Evolutionary conservation across 2,113 vertebrate species (phyloP).

Genomic region (Austrofundulus limnaeus): DNA sequence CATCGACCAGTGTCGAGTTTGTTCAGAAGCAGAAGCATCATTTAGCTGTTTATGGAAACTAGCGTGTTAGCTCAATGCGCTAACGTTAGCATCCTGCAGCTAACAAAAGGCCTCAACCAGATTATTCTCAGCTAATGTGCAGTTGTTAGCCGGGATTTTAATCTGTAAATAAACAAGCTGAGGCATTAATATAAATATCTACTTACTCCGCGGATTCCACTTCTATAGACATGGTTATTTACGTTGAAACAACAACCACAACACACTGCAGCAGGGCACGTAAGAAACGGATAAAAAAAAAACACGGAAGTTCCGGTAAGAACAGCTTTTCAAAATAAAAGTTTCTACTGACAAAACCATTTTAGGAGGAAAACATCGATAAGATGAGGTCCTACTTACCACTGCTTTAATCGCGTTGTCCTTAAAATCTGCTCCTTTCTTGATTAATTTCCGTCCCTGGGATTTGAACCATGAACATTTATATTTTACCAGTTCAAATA

Average conservation of each 20-base stretch:
- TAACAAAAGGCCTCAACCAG: conserved; percentile 24
- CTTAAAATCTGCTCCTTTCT: too few species aligned
- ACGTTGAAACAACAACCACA: background rate
- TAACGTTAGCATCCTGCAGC: conserved; percentile 16
- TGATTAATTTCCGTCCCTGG: too few species aligned
- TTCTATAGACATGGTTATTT: conserved; percentile 79
- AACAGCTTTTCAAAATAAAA: conserved; percentile 50
- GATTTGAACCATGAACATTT: too few species aligned
- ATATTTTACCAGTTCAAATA: too few species aligned
- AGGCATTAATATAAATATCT: rapidly evolving
- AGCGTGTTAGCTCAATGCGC: conserved; percentile 22
- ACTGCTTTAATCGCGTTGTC: too few species aligned
- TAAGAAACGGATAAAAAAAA: background rate
- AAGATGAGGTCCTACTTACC: too few species aligned
- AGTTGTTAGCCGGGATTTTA: rapidly evolving
- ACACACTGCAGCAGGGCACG: conserved; percentile 8
- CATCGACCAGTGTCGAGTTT: rapidly evolving
- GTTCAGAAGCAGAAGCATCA: rapidly evolving
- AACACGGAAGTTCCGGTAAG: conserved; percentile 19
- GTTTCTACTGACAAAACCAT: background rate
- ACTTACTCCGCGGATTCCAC: conserved; percentile 84
- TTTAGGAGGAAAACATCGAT: too few species aligned
- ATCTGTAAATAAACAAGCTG: rapidly evolving
- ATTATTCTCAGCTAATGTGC: background rate
- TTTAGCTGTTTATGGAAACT: background rate